These are phyloP conservation scores for Aphelenchoides bicaudatus DNA, from an alignment of 2,888 invertebrate species.

Conservation along the genomic window DNA sequence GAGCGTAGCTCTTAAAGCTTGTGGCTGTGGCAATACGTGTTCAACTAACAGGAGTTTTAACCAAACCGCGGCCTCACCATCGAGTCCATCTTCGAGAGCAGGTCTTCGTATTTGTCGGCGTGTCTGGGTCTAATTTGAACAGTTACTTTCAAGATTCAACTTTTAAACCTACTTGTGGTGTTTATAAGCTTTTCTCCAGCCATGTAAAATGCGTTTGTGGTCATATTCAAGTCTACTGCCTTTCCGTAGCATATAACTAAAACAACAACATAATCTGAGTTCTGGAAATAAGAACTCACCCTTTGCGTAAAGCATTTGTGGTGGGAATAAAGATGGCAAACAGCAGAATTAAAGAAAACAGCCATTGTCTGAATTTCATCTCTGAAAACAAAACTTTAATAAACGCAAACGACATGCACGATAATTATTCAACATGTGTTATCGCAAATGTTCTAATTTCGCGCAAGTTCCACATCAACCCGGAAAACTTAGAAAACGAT, in stretches of 20 bases:
- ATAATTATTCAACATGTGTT: no score
- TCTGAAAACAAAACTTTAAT: no score
- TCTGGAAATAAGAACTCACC: background rate
- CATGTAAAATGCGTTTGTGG: constrained; percentile 31
- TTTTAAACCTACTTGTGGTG: constrained; percentile 18
- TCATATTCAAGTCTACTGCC: constrained; percentile 33
- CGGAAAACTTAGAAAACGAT: no score
- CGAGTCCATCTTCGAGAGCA: constrained; percentile 35
- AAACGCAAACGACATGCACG: no score
- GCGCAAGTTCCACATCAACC: no score
- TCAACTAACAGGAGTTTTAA: constrained; percentile 9
- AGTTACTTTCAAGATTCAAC: background rate
- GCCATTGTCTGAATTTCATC: background rate
- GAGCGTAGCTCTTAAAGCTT: no score
- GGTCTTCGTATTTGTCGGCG: constrained; percentile 29
- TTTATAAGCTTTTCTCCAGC: constrained; percentile 30
- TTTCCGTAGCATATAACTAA: constrained; percentile 32
- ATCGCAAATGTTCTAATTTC: no score
- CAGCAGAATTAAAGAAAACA: constrained; percentile 4
- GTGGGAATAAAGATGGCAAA: background rate
- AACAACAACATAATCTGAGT: no score
- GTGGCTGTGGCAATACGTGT: no score
- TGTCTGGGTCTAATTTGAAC: background rate
- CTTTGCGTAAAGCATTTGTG: background rate
- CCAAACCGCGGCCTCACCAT: constrained; percentile 36